phyloP scores from a whole-genome alignment of 2,113 vertebrate species.

The Corythornis vintsioides region DNA sequence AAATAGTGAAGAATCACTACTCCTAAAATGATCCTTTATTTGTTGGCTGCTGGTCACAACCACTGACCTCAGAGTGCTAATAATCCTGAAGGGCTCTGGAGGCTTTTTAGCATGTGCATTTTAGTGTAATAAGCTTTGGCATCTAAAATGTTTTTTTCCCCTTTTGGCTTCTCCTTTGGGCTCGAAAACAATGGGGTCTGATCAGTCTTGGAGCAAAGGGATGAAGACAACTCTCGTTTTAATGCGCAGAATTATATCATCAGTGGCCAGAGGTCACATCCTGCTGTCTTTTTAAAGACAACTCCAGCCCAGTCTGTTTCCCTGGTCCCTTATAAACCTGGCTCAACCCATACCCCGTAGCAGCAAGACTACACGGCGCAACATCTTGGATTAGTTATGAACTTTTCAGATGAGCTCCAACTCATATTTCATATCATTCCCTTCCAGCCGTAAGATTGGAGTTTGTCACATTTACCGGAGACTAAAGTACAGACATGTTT shows the following conservation, averaged over 20 bases:
- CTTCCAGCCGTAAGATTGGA: conserved; percentile 28
- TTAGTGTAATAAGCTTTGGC: not conserved
- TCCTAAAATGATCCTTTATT: not conserved
- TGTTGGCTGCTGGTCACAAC: not conserved
- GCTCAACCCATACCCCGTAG: not conserved
- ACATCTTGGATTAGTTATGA: conserved; percentile 76
- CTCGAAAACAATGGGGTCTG: conserved; percentile 11
- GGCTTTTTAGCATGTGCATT: not conserved
- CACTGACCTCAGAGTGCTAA: not conserved
- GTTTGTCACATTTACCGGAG: conserved; percentile 70
- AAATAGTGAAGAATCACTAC: fast-evolving
- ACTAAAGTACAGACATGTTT: conserved; percentile 67
- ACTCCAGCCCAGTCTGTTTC: not conserved
- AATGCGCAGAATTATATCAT: not conserved
- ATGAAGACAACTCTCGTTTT: not conserved
- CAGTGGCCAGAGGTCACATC: conserved; percentile 36
- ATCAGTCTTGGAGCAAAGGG: not conserved
- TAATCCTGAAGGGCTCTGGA: not conserved
- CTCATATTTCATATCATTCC: conserved; percentile 73
- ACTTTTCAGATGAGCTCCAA: conserved; percentile 71
- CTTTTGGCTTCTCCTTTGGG: not conserved
- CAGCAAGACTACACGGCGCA: not conserved
- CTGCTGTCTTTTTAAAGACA: conserved; percentile 13
- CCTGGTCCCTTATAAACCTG: not conserved
- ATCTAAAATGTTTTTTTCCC: not conserved